Percentiles rank a stretch among this genome's conserved stretches.
Conservation (phyloP, 2,797 vertebrate species). For the Parambassis ranga region DNA sequence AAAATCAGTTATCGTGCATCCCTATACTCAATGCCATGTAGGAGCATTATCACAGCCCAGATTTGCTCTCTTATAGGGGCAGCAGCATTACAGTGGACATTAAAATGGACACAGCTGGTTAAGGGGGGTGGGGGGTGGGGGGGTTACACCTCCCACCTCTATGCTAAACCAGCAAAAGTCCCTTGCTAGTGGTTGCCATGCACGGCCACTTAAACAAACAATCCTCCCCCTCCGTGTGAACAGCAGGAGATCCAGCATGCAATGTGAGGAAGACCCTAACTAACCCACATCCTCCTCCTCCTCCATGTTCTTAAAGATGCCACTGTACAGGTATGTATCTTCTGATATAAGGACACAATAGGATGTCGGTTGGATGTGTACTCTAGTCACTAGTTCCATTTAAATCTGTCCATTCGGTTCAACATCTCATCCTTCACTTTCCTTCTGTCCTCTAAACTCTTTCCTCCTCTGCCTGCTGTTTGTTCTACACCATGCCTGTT, state of each 20-base stretch:
- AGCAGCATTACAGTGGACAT: background rate
- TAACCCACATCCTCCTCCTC: constrained; percentile 11
- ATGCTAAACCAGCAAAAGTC: constrained; percentile 40
- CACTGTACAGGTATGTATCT: constrained; percentile 28
- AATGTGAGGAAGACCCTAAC: constrained; percentile 1
- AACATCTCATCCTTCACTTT: background rate
- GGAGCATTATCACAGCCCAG: too few species aligned
- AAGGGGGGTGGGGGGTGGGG: background rate
- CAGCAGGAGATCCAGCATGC: constrained; percentile 25
- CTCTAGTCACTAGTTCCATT: background rate
- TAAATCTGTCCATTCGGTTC: background rate
- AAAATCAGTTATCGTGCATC: too few species aligned
- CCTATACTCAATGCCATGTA: too few species aligned
- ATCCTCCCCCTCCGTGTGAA: constrained; percentile 57
- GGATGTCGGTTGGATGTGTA: background rate
- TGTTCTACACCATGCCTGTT: background rate
- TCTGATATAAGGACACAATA: background rate
- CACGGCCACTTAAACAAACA: constrained; percentile 64
- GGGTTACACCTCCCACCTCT: constrained; percentile 3
- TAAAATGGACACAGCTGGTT: background rate
- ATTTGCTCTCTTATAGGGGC: too few species aligned
- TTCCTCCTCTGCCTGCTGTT: background rate
- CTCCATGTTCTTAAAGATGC: background rate
- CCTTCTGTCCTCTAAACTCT: background rate
- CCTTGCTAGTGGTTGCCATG: constrained; percentile 68